phyloP scores from a whole-genome alignment of 2,113 vertebrate genomes.

The Malurus cyaneus region DNA sequence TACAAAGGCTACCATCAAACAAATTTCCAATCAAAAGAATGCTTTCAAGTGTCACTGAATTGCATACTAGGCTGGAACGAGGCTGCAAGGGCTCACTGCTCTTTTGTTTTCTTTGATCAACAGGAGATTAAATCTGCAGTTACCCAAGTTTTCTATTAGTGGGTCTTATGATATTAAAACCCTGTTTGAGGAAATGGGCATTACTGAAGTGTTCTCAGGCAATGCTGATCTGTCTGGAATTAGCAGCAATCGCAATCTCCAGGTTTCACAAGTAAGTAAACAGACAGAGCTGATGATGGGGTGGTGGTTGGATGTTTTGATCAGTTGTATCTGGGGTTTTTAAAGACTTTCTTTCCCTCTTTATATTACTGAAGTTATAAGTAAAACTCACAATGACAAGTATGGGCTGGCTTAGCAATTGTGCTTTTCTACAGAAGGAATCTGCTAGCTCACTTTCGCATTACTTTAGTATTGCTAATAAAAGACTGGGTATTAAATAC shows the following conservation, averaged over 20 bases:
- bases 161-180: conserved; percentile 72
- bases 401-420: background rate
- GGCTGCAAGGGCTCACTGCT: background rate
- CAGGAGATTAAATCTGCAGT: conserved; percentile 59
- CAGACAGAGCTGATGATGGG: background rate
- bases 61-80: background rate
- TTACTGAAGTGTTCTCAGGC: conserved; percentile 79
- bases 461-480: background rate
- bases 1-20: background rate
- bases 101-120: background rate
- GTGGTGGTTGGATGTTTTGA: background rate
- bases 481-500: background rate
- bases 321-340: background rate
- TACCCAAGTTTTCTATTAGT: conserved; percentile 85
- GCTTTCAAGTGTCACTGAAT: background rate
- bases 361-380: background rate
- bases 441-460: background rate
- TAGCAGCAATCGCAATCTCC: conserved; percentile 52
- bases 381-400: background rate
- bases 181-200: conserved; percentile 79
- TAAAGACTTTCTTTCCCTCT: background rate
- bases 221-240: conserved; percentile 82
- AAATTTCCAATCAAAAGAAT: background rate
- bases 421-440: background rate
- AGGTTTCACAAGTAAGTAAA: conserved; percentile 80